Evolutionary conservation across 2,113 vertebrate genomes (phyloP).

Genomic region (Chrysemys picta): DNA sequence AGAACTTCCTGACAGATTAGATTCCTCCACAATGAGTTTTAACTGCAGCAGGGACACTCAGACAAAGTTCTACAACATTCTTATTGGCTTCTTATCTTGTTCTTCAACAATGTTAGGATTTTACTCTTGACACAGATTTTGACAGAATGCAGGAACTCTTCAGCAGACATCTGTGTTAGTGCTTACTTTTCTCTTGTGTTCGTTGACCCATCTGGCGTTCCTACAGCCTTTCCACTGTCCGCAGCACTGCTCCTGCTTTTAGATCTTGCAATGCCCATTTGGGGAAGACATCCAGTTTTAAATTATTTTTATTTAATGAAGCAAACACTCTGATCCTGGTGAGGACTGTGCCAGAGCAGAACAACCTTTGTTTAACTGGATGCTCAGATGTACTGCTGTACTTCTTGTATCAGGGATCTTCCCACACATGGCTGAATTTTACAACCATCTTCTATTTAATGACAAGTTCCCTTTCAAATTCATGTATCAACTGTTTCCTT

Average conservation of each 20-base stretch:
- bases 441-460: neutral
- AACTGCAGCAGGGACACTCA: neutral
- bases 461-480: neutral
- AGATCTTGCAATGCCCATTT: neutral
- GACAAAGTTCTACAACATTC: neutral
- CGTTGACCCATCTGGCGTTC: neutral
- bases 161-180: neutral
- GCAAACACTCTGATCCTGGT: neutral
- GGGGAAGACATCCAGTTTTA: neutral
- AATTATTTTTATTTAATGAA: neutral
- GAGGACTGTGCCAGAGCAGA: neutral
- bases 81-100: neutral
- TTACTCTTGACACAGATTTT: neutral
- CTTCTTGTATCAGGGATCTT: neutral
- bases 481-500: no score
- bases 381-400: neutral
- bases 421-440: neutral
- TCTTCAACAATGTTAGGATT: neutral
- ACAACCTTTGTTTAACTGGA: neutral
- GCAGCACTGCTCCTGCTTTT: neutral
- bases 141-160: neutral
- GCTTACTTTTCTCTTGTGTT: neutral
- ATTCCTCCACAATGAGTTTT: neutral
- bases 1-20: neutral
- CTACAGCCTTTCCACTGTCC: neutral